Conservation (phyloP, 1,140 invertebrate species). For the Spodoptera frugiperda region DNA sequence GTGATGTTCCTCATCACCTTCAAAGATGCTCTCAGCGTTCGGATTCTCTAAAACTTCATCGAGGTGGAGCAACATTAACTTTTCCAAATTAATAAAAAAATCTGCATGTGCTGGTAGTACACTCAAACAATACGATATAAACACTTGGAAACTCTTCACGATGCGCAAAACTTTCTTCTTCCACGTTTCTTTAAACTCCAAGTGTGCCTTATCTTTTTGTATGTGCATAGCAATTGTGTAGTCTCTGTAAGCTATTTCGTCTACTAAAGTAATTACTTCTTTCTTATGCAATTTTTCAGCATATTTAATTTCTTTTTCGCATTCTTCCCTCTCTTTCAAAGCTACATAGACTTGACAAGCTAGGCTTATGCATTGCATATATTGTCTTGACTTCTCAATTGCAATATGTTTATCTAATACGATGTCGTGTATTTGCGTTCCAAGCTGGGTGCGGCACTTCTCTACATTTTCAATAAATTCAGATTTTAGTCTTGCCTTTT, state of each 20-base stretch:
- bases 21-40: conserved; percentile 67
- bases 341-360: conserved; percentile 80
- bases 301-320: conserved; percentile 63
- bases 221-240: conserved; percentile 65
- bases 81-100: conserved; percentile 80
- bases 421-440: conserved; percentile 67
- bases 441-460: conserved; percentile 51
- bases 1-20: conserved; percentile 52
- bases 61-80: conserved; percentile 75
- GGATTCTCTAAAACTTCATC: conserved; percentile 67
- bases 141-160: conserved; percentile 76
- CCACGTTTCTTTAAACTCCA: conserved; percentile 69
- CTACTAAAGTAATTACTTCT: conserved; percentile 62
- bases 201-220: conserved; percentile 65
- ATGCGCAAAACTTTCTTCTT: conserved; percentile 74
- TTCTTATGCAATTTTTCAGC: conserved; percentile 67
- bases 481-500: conserved; percentile 64
- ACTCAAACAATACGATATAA: conserved; percentile 71
- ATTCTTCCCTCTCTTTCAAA: conserved; percentile 72
- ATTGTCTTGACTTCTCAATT: conserved; percentile 70
- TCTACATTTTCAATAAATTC: conserved; percentile 65
- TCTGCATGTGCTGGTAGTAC: conserved; percentile 73
- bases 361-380: conserved; percentile 73
- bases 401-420: conserved; percentile 74
- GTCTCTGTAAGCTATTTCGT: conserved; percentile 66